phyloP scores from a whole-genome alignment of 2,113 vertebrate species.

The Romanogobio albipinnatus region DNA sequence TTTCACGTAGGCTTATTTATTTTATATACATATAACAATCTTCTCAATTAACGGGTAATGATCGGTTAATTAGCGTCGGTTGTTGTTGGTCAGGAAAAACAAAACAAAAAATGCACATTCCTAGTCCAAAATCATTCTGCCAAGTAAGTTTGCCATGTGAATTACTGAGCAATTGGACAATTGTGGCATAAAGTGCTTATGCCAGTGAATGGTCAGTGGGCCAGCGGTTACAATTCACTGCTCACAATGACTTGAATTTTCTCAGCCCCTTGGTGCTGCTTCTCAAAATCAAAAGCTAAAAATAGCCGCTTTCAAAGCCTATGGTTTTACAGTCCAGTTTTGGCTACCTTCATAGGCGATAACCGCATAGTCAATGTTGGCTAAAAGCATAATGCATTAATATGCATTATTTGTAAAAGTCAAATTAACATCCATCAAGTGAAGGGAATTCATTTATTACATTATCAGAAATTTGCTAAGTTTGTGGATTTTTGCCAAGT shows the following conservation, averaged over 20 bases:
- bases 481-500: conserved; percentile 4
- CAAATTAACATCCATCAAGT: background rate
- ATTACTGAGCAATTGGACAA: conserved; percentile 12
- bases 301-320: background rate
- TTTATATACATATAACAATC: no score
- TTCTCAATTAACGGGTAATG: no score
- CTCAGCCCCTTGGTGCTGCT: background rate
- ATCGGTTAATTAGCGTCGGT: no score
- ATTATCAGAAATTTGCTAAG: background rate
- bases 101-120: no score
- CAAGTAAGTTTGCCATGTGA: background rate
- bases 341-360: background rate
- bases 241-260: background rate
- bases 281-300: background rate
- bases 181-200: background rate
- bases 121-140: no score
- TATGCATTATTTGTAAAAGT: background rate
- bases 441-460: background rate
- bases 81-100: no score
- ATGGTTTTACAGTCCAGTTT: background rate
- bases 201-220: background rate
- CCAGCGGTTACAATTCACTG: background rate
- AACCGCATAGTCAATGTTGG: background rate
- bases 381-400: background rate
- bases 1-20: no score